Base-by-base conservation (phyloP, 2,888 invertebrate genomes). In the Lasius fuliginosus region DNA sequence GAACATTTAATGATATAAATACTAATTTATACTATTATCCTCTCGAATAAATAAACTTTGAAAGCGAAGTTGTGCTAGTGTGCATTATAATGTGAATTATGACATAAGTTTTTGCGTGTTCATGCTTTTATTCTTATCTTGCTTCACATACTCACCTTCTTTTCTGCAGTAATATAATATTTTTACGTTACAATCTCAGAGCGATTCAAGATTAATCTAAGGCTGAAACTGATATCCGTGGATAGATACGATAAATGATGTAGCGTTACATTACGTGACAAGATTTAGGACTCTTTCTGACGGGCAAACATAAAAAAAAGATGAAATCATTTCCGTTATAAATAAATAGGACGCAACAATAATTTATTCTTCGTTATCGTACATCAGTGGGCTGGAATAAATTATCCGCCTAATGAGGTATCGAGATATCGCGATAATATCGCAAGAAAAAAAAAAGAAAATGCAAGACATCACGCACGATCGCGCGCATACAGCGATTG, bases 271-370 rank as follows among this genome's bases (percentile, higher is more conserved):
- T 40, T 40, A 11, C 12, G 60, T 27, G 67, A 68, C n/a, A 15
- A 56, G 36, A 77, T n/a, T 56, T 12, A 11, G 77, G 77, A 68
- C 46, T 76, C 5, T 82, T 46, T 40, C 2, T 40, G 30, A 12
- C 49, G 11, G 18, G 49, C 36, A 15, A 64, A 33, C 30, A 23
- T 8, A 58, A 30, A 27, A 60, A 60, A 46, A 5, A 58, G 12
- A 27, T 46, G 0, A 53, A 68, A 42, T 74, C 33, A 65, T 56
- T 62, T 82, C 12, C 53, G 69, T 75, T 85, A 77, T 85, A 90
- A 90, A 91, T 90, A 90, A 90, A 90, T 90, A 90, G 82, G 83
- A 87, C 91, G 86, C 87, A 88, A 90, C 85, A 90, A 90, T 88
- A 90, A 90, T 89, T 90, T 90, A 90, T 74, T 82, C 75, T 62